phyloP scores from a whole-genome alignment of 2,888 invertebrate genomes.

The Sarcophaga variegata region DNA sequence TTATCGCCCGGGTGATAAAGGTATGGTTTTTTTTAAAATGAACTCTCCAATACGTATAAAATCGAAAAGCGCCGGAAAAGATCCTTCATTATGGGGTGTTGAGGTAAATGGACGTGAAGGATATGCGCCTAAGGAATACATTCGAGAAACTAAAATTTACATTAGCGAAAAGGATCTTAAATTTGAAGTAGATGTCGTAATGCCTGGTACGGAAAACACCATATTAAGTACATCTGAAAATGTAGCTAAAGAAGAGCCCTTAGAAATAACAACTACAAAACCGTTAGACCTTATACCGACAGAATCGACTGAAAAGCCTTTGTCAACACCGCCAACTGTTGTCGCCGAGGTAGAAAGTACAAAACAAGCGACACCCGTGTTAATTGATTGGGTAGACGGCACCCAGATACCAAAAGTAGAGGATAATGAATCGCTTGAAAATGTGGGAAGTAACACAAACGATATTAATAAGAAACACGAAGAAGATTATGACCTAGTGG shows the following conservation, averaged over 20 bases:
- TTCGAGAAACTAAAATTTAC: slow-evolving; percentile 85
- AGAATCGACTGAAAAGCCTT: slow-evolving; percentile 19
- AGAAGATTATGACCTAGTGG: slow-evolving; percentile 57
- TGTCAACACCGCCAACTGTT: slow-evolving; percentile 70
- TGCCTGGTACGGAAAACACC: background rate
- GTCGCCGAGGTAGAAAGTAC: slow-evolving; percentile 76
- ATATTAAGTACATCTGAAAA: slow-evolving; percentile 72
- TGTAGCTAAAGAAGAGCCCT: slow-evolving; percentile 50
- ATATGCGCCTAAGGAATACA: slow-evolving; percentile 84
- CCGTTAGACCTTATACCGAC: slow-evolving; percentile 25
- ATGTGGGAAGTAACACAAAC: background rate
- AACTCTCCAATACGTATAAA: slow-evolving; percentile 85
- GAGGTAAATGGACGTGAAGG: slow-evolving; percentile 87
- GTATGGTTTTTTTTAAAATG: slow-evolving; percentile 85
- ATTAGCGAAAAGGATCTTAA: slow-evolving; percentile 78
- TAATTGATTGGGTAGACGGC: slow-evolving; percentile 83
- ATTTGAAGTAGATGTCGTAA: slow-evolving; percentile 80
- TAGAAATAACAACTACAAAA: slow-evolving; percentile 57
- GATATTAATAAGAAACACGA: slow-evolving; percentile 44
- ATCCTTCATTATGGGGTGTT: slow-evolving; percentile 85
- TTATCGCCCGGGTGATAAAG: slow-evolving; percentile 84
- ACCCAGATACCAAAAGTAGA: slow-evolving; percentile 83
- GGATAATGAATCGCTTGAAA: slow-evolving; percentile 30
- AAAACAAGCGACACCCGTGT: slow-evolving; percentile 70
- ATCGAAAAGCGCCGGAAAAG: slow-evolving; percentile 87